These are phyloP conservation scores for Drosophila demipolita DNA, from an alignment of 2,888 invertebrate species.

Conservation along the genomic window DNA sequence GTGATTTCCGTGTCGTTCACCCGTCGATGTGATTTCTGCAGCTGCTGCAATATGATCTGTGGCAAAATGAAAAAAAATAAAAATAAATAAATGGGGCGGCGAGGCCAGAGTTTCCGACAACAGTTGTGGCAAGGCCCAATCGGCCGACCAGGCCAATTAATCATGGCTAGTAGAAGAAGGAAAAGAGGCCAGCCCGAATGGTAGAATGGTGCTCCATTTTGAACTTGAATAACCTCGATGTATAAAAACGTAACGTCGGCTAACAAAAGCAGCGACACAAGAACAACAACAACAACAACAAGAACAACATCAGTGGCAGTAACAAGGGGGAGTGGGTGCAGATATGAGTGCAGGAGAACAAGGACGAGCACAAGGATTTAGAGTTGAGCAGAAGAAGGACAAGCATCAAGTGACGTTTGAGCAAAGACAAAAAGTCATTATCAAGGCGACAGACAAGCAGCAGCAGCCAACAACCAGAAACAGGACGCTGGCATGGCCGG, in stretches of 20 bases:
- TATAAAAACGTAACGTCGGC: constrained; percentile 66
- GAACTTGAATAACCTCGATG: constrained; percentile 73
- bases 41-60: constrained; percentile 39
- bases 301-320: constrained; percentile 5
- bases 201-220: constrained; percentile 34
- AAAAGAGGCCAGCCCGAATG: background rate
- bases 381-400: constrained; percentile 28
- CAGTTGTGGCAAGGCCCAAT: constrained; percentile 33
- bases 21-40: constrained; percentile 42
- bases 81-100: background rate
- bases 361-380: constrained; percentile 12
- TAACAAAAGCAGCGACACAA: constrained; percentile 62
- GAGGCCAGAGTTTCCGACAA: constrained; percentile 20
- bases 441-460: constrained; percentile 65
- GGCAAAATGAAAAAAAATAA: constrained; percentile 16
- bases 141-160: constrained; percentile 67
- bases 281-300: constrained; percentile 15
- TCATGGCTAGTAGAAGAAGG: constrained; percentile 37
- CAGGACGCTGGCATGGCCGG: constrained; percentile 16
- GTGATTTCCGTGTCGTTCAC: constrained; percentile 46
- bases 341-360: constrained; percentile 4
- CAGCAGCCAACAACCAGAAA: constrained; percentile 25
- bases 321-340: background rate
- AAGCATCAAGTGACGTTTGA: constrained; percentile 79
- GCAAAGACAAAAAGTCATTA: constrained; percentile 79